Evolutionary conservation across 1,140 invertebrate species (phyloP).

Genomic region (Drosophila pectinifera): DNA sequence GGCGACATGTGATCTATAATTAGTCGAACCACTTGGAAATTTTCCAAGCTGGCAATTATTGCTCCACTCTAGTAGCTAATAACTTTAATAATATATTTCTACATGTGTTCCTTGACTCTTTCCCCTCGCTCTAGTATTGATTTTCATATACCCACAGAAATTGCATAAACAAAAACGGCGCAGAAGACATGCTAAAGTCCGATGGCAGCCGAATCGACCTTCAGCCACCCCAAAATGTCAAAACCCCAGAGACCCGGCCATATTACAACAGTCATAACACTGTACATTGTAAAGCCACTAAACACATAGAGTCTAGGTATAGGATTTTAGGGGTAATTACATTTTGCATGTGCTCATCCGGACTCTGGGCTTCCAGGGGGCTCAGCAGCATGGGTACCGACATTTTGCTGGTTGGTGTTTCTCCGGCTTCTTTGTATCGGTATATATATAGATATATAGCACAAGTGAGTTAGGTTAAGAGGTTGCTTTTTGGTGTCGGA

Average conservation of each 20-base stretch:
- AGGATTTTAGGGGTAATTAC: constrained; percentile 51
- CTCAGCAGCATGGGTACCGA: constrained; percentile 71
- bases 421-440: constrained; percentile 4
- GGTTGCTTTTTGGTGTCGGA: constrained; percentile 35
- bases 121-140: constrained; percentile 30
- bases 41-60: constrained; percentile 16
- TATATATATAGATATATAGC: constrained; percentile 1
- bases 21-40: not conserved
- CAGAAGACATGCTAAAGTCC: constrained; percentile 43
- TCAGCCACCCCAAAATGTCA: constrained; percentile 61
- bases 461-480: constrained; percentile 12
- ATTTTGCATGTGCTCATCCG: constrained; percentile 75
- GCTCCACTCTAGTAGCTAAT: not conserved
- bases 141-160: constrained; percentile 38
- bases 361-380: constrained; percentile 58
- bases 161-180: constrained; percentile 37
- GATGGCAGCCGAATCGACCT: constrained; percentile 57
- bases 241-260: constrained; percentile 34
- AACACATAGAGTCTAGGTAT: not conserved
- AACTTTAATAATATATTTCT: not conserved
- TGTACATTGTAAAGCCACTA: not conserved
- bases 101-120: not conserved
- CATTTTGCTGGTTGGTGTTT: constrained; percentile 34
- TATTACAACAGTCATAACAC: constrained; percentile 27
- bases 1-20: not conserved